A percentile compares a stretch with the other conserved stretches of the same genome.
These are phyloP conservation scores for Acyrthosiphon pisum DNA, from an alignment of 1,140 invertebrate genomes.

Conservation along the genomic window DNA sequence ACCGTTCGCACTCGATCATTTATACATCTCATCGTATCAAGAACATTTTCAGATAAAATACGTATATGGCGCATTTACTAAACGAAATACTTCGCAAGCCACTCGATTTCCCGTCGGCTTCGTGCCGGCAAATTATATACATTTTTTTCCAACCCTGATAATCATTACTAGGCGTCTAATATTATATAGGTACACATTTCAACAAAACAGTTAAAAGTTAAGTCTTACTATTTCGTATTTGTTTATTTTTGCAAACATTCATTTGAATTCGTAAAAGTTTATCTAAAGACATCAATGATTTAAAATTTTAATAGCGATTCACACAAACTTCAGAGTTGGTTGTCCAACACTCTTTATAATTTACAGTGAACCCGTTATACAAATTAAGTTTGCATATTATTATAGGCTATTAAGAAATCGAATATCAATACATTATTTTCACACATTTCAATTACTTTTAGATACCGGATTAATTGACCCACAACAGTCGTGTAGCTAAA, in stretches of 20 bases:
- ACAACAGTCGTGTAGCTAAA: too few relatives aligned
- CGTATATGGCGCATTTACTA: not conserved
- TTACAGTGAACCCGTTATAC: not conserved
- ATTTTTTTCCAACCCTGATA: not conserved
- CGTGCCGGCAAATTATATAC: not conserved
- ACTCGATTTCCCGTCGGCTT: not conserved
- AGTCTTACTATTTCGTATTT: not conserved
- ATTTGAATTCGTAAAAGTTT: not conserved
- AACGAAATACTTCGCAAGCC: not conserved
- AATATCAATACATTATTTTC: not conserved
- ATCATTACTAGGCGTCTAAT: too few relatives aligned
- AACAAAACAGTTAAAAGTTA: not conserved
- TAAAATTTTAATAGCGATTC: not conserved
- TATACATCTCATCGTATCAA: conserved; percentile 5
- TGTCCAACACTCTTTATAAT: not conserved
- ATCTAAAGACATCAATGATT: not conserved
- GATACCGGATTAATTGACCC: too few relatives aligned
- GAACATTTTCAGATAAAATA: not conserved
- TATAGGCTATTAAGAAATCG: not conserved
- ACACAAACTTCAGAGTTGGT: not conserved
- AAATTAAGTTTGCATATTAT: not conserved
- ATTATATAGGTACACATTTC: not conserved
- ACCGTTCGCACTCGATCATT: not conserved
- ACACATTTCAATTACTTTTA: too few relatives aligned
- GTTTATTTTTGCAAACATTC: not conserved